Base-by-base conservation (phyloP, 2,113 vertebrate species). In the Budorcas taxicolor region DNA sequence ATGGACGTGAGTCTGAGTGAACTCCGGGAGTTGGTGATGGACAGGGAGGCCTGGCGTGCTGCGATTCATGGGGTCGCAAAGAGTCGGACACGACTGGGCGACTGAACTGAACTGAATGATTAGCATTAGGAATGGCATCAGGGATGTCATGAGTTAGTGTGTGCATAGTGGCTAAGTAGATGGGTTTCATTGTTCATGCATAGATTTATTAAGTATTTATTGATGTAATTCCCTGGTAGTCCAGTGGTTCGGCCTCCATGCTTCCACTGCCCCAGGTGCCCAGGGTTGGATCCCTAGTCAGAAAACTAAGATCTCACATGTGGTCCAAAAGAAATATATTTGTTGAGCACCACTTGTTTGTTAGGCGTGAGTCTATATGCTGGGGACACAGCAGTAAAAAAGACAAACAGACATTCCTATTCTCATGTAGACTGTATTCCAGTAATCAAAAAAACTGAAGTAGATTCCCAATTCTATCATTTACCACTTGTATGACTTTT, bases 131-230 rank as follows among this genome's bases (percentile, higher is more conserved):
- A 91, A 33, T 89, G 50, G 43, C 55, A 93, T 50, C 52, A 83
- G 40, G 87, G 50, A 67, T 84, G 74, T 55, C 12, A 4, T 80
- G 16, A 92, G 15, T n/a, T 96, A 83, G 52, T 83, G 33, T 85
- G 47, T 91, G 31, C 31, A 67, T 36, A 67, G 1, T 94, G 47
- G 14, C 71, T 95, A 88, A 64, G n/a, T 84, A 47, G 62, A 57
- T 64, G 64, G 25, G 15, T 94, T 94, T 93, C 88, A 90, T 76
- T 88, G 60, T 81, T 93, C 47, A 62, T 31, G 3, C 23, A 81
- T 90, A 25, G 13, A 87, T 80, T 93, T 86, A 27, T 93, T 93
- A 97, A 96, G 67, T 57, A 81, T 85, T 71, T 76, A 62, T 83
- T 45, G 36, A 76, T 40, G 23, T 76, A 43, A 43, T 43, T 76